Evolutionary conservation across 2,797 vertebrate species (phyloP).

Genomic region (Macropus fuliginosus): DNA sequence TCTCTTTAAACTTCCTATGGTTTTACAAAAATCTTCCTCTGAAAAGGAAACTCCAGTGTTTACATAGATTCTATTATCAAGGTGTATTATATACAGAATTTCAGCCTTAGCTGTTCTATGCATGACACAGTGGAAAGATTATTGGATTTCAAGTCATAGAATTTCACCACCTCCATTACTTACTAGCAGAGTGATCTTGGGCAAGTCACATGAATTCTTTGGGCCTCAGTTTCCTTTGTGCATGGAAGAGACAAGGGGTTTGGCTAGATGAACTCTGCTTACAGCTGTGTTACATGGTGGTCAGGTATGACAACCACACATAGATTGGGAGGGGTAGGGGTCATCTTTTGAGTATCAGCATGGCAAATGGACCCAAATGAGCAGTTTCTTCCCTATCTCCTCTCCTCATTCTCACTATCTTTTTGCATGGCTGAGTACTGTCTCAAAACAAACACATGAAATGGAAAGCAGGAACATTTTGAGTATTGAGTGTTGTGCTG

Average conservation of each 20-base stretch:
- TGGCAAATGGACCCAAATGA: background rate
- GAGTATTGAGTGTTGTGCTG: background rate
- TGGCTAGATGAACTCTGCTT: background rate
- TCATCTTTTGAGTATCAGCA: background rate
- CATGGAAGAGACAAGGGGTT: background rate
- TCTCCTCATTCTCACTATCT: no score
- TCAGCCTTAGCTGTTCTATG: background rate
- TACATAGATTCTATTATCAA: background rate
- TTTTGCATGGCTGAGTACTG: background rate
- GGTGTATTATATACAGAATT: background rate
- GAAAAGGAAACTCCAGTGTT: background rate
- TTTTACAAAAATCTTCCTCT: background rate
- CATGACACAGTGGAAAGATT: background rate
- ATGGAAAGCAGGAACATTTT: background rate
- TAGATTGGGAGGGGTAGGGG: background rate
- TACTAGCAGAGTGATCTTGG: background rate
- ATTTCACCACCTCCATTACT: background rate
- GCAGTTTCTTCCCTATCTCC: background rate
- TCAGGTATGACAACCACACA: background rate
- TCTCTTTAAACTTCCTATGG: background rate
- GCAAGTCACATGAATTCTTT: background rate
- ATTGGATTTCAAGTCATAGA: background rate
- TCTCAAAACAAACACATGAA: background rate
- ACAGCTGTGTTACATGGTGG: background rate
- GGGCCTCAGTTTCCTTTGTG: background rate